phyloP scores from a whole-genome alignment of 2,888 invertebrate genomes.

The Sinopyrophorus schimmeli region DNA sequence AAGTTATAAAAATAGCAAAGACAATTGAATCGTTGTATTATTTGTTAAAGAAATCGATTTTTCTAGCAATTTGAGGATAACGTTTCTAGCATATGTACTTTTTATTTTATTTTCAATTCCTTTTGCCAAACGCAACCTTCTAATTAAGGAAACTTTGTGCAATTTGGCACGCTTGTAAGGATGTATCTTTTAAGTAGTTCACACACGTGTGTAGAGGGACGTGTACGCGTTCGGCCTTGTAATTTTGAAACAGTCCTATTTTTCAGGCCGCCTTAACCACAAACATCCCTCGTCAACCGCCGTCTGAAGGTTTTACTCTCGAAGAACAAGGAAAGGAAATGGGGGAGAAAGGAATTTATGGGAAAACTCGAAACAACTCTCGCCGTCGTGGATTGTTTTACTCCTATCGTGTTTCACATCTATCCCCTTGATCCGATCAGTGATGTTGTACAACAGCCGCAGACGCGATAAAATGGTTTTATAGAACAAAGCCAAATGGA shows the following conservation, averaged over 20 bases:
- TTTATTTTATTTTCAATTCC: slow-evolving; percentile 23
- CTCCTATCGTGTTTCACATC: slow-evolving; percentile 31
- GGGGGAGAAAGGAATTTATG: slow-evolving; percentile 19
- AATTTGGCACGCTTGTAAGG: slow-evolving; percentile 17
- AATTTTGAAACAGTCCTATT: slow-evolving; percentile 16
- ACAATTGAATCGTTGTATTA: too few relatives aligned
- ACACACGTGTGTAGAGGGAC: slow-evolving; percentile 12
- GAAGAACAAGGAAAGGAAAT: slow-evolving; percentile 12
- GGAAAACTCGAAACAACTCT: slow-evolving; percentile 21
- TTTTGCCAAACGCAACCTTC: slow-evolving; percentile 1
- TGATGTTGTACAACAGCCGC: slow-evolving; percentile 26
- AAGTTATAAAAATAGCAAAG: too few relatives aligned
- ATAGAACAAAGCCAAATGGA: slow-evolving; percentile 30
- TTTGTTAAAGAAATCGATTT: too few relatives aligned
- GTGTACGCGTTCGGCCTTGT: slow-evolving; percentile 23
- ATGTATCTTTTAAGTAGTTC: slow-evolving; percentile 11
- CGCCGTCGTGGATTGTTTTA: slow-evolving; percentile 20
- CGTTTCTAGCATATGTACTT: too few relatives aligned
- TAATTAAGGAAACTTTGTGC: slow-evolving; percentile 23
- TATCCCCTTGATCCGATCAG: slow-evolving; percentile 28
- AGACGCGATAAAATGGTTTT: slow-evolving; percentile 33
- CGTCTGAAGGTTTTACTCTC: slow-evolving; percentile 9
- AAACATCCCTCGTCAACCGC: slow-evolving; percentile 7
- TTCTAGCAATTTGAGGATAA: too few relatives aligned
- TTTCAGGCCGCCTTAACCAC: slow-evolving; percentile 13